phyloP scores from a whole-genome alignment of 2,888 invertebrate species.

The Therioaphis trifolii region DNA sequence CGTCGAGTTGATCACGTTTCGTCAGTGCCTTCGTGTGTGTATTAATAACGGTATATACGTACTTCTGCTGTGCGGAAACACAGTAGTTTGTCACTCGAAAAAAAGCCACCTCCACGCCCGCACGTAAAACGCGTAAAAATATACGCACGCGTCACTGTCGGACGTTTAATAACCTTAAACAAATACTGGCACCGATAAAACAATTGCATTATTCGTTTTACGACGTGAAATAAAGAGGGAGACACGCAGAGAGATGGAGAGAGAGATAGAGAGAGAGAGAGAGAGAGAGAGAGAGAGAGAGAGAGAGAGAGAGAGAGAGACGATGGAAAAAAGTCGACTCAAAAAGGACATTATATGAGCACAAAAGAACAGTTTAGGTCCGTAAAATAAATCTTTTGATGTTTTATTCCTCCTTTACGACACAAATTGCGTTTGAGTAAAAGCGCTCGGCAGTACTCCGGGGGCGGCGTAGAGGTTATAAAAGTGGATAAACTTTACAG shows the following conservation, averaged over 20 bases:
- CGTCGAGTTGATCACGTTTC: no score
- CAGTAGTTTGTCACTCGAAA: not conserved
- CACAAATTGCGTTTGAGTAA: constrained; percentile 31
- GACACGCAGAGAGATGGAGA: no score
- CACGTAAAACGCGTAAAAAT: not conserved
- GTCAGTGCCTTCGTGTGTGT: no score
- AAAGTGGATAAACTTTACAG: constrained; percentile 39
- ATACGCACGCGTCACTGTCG: not conserved
- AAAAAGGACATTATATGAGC: constrained; percentile 27
- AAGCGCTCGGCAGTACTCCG: not conserved
- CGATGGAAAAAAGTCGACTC: constrained; percentile 15
- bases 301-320: no score
- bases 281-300: no score
- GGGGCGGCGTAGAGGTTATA: constrained; percentile 40
- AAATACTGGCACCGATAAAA: constrained; percentile 36
- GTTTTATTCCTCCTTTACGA: constrained; percentile 36
- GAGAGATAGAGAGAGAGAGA: no score
- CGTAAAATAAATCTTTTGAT: constrained; percentile 51
- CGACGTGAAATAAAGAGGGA: not conserved
- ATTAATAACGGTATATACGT: no score
- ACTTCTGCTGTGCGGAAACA: no score
- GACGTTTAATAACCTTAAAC: constrained; percentile 37
- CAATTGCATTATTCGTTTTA: constrained; percentile 49
- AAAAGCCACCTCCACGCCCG: not conserved
- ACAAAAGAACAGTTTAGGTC: constrained; percentile 46